Base-by-base conservation (phyloP, 2,888 invertebrate genomes). In the Diachrysia chrysitis region DNA sequence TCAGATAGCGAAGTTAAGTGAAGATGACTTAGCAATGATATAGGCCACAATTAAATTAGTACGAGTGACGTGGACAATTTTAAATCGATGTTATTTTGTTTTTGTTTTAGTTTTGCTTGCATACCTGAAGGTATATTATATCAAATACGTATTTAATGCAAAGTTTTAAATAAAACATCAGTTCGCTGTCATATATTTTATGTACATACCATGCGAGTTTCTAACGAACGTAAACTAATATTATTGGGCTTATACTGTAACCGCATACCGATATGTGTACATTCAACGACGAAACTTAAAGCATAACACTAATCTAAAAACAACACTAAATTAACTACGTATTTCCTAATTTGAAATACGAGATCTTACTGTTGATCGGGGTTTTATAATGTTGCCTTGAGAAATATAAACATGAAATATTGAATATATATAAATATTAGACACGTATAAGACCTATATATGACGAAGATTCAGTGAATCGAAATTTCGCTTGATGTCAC, bases 211-310 rank as follows among this genome's bases (percentile, higher is more conserved):
- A 37, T 16, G 12, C 35, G 35, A 0, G 37, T 37, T 37, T 48
- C 17, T 48, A 17, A 48, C 9, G 9, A 7, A n/a, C n/a, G 6
- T n/a, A 5, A 7, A 16, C 4, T 16, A 48, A 48, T 48, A 10
- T 17, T 19, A 10, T 17, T 46, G 46, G 42, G 42, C 9, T 17
- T 17, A 3, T 42, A 55, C 59, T 55, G 25, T 35, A 60, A 53
- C 59, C 64, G 66, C 66, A 70, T 73, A 67, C 58, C 35, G 25
- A 60, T 64, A 51, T 48, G 10, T 19, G n/a, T 37, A 37, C 16
- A 37, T 16, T 16, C 37, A 37, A 37, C 5, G 16, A 37, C 16
- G 16, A 16, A 37, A 16, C 14, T 37, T 14, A 16, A 16, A 16
- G 3, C 37, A 16, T 16, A 14, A 14, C 35, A 1, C 35, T 14